phyloP scores from a whole-genome alignment of 2,797 vertebrate species.

The Nyctibius grandis region DNA sequence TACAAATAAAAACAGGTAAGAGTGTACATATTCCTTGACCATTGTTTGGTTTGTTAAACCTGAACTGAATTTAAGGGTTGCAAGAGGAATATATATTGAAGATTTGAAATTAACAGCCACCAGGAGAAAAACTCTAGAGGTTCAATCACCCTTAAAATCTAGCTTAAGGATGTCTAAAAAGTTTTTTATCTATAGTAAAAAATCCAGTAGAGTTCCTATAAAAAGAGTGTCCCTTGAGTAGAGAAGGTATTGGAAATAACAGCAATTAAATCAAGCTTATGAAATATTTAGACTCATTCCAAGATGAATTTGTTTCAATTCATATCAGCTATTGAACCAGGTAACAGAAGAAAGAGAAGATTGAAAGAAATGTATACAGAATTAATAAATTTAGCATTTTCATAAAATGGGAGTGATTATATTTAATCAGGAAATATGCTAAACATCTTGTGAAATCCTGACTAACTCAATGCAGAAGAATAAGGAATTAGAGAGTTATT shows the following conservation, averaged over 20 bases:
- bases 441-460: not conserved
- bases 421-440: not conserved
- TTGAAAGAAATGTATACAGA: not conserved
- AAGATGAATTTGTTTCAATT: constrained; percentile 38
- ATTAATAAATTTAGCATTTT: not conserved
- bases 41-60: not conserved
- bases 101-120: not conserved
- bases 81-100: not conserved
- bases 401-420: not conserved
- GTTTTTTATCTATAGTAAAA: constrained; percentile 22
- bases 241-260: constrained; percentile 50
- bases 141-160: constrained; percentile 19
- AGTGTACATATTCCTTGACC: not conserved
- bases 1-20: not conserved
- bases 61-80: not conserved
- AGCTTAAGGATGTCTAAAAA: constrained; percentile 45
- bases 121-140: not conserved
- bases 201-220: constrained; percentile 9
- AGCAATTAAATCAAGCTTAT: constrained; percentile 65
- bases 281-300: constrained; percentile 58
- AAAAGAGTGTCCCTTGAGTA: not conserved
- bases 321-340: not conserved
- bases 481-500: not conserved
- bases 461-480: not conserved
- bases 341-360: not conserved